Percentiles rank a stretch among this genome's conserved stretches.
These are phyloP conservation scores for Nymphalis c-album DNA, from an alignment of 2,888 invertebrate species.

Conservation along the genomic window DNA sequence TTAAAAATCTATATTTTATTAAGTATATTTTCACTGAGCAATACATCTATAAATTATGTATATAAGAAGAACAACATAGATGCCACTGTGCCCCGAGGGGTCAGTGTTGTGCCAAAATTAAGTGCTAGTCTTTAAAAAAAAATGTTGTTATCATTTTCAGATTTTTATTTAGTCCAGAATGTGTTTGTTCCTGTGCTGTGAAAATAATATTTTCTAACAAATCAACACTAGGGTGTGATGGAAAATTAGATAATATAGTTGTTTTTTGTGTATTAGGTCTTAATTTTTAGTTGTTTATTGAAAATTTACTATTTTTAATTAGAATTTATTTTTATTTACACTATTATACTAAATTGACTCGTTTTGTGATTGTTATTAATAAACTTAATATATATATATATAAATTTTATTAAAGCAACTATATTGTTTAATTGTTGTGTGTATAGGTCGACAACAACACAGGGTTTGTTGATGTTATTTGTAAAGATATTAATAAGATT, in stretches of 20 bases:
- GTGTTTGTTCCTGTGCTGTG: constrained; percentile 80
- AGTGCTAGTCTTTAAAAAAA: constrained; percentile 78
- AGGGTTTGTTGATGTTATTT: constrained; percentile 41
- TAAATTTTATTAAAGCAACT: constrained; percentile 34
- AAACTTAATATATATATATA: constrained; percentile 30
- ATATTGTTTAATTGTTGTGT: constrained; percentile 37
- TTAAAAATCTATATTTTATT: constrained; percentile 45
- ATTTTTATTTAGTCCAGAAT: constrained; percentile 81
- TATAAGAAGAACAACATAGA: constrained; percentile 74
- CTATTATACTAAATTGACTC: constrained; percentile 25
- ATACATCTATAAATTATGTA: constrained; percentile 52
- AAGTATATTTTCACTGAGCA: constrained; percentile 63
- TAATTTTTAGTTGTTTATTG: constrained; percentile 22
- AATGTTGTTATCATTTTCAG: constrained; percentile 81
- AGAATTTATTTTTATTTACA: constrained; percentile 27
- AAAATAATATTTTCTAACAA: constrained; percentile 71
- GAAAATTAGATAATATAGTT: constrained; percentile 57
- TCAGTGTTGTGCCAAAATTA: constrained; percentile 80
- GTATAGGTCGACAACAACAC: constrained; percentile 44
- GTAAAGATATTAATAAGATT: constrained; percentile 35
- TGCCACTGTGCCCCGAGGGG: constrained; percentile 66
- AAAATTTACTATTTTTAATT: constrained; percentile 19
- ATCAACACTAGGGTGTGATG: constrained; percentile 70
- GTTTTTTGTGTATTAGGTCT: constrained; percentile 26
- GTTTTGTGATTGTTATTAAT: constrained; percentile 35